Conservation (phyloP, 2,888 invertebrate genomes). For the Amaurobius ferox region DNA sequence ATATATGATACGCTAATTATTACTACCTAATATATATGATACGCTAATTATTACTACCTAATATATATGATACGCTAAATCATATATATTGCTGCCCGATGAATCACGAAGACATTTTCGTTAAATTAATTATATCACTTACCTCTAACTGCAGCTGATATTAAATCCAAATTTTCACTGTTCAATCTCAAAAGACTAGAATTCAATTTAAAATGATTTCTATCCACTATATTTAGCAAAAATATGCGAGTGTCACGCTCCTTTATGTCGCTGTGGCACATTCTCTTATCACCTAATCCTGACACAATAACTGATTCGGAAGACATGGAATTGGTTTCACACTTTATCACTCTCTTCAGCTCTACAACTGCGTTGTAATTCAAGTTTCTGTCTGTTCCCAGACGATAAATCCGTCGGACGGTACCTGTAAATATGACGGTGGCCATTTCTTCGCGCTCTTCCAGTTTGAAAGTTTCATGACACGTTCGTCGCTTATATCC, state of each 20-base stretch:
- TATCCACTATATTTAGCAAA: slow-evolving; percentile 75
- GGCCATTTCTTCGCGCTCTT: slow-evolving; percentile 75
- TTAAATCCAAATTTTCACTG: slow-evolving; percentile 76
- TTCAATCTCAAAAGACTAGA: slow-evolving; percentile 77
- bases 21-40: too few relatives aligned
- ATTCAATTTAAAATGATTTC: slow-evolving; percentile 76
- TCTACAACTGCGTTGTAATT: slow-evolving; percentile 76
- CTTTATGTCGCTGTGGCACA: slow-evolving; percentile 76
- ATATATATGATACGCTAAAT: too few relatives aligned
- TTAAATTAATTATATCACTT: too few relatives aligned
- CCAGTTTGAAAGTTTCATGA: slow-evolving; percentile 27
- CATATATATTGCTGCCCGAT: too few relatives aligned
- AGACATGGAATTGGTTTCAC: slow-evolving; percentile 52
- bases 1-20: too few relatives aligned
- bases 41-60: too few relatives aligned
- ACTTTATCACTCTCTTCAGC: slow-evolving; percentile 77
- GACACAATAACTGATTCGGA: slow-evolving; percentile 74
- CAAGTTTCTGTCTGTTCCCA: slow-evolving; percentile 7
- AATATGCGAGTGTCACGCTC: slow-evolving; percentile 78
- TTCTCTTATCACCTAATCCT: slow-evolving; percentile 76
- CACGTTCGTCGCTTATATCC: slow-evolving; percentile 1
- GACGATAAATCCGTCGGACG: slow-evolving; percentile 75
- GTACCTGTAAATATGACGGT: slow-evolving; percentile 77
- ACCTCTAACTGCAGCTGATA: slow-evolving; percentile 75
- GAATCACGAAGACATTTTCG: too few relatives aligned